phyloP scores from a whole-genome alignment of 2,797 vertebrate genomes.

The Morelia viridis region DNA sequence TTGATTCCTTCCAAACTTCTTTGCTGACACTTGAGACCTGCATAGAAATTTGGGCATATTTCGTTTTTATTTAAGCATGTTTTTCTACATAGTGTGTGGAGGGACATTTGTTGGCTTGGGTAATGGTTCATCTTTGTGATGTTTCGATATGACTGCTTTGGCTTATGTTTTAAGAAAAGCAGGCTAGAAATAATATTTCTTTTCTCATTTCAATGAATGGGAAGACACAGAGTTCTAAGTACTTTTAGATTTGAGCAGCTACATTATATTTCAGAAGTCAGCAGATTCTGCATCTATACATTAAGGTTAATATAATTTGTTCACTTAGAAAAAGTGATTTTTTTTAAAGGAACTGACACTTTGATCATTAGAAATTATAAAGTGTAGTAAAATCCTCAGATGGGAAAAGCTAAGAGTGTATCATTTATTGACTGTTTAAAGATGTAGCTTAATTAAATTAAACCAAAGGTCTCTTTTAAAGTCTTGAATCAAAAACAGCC shows the following conservation, averaged over 20 bases:
- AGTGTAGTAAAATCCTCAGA: slow-evolving; percentile 19
- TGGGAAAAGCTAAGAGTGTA: slow-evolving; percentile 28
- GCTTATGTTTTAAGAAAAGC: neutral
- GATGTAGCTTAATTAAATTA: slow-evolving; percentile 30
- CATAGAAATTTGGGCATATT: neutral
- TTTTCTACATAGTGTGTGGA: neutral
- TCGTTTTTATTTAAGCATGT: neutral
- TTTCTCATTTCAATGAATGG: neutral
- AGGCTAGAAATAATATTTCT: neutral
- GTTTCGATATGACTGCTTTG: neutral
- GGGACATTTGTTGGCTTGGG: neutral
- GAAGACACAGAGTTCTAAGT: neutral
- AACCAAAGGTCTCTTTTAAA: slow-evolving; percentile 25
- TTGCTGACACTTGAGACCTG: neutral
- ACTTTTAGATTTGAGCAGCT: neutral
- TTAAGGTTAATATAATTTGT: neutral
- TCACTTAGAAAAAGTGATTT: neutral
- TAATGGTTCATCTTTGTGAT: neutral
- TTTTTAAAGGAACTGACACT: slow-evolving; percentile 3
- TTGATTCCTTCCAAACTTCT: neutral
- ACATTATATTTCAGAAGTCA: neutral
- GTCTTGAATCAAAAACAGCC: slow-evolving; percentile 46
- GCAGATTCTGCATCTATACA: neutral
- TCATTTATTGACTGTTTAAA: slow-evolving; percentile 40
- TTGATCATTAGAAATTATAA: slow-evolving; percentile 34